phyloP scores from a whole-genome alignment of 2,113 vertebrate genomes.

The Platanista minor region DNA sequence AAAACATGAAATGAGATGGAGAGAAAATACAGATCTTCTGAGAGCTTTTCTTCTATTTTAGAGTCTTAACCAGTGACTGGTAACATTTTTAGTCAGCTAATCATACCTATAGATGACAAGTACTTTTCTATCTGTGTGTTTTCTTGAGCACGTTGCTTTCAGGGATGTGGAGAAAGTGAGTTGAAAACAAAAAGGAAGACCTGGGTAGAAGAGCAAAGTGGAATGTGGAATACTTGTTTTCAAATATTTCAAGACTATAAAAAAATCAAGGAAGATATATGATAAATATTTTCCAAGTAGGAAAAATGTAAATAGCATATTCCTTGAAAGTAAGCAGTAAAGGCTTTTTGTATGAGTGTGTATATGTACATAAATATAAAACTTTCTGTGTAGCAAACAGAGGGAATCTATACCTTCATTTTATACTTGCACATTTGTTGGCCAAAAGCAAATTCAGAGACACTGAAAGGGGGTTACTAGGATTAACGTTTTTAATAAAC shows the following conservation, averaged over 20 bases:
- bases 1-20: slow-evolving; percentile 50
- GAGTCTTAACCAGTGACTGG: slow-evolving; percentile 21
- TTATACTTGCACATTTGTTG: background rate
- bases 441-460: background rate
- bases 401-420: background rate
- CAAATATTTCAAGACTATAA: background rate
- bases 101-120: background rate
- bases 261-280: background rate
- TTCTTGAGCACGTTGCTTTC: background rate
- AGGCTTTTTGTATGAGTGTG: background rate
- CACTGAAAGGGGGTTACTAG: background rate
- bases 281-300: background rate
- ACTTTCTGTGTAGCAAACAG: background rate
- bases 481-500: background rate
- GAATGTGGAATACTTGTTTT: background rate
- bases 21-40: slow-evolving; percentile 36
- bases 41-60: slow-evolving; percentile 33
- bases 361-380: background rate
- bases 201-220: background rate
- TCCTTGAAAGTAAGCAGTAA: background rate
- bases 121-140: background rate
- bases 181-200: background rate
- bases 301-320: background rate
- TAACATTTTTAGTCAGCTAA: background rate
- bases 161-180: background rate